Evolutionary conservation across 2,888 invertebrate genomes (phyloP).

Genomic region (Seira sanloemensis): DNA sequence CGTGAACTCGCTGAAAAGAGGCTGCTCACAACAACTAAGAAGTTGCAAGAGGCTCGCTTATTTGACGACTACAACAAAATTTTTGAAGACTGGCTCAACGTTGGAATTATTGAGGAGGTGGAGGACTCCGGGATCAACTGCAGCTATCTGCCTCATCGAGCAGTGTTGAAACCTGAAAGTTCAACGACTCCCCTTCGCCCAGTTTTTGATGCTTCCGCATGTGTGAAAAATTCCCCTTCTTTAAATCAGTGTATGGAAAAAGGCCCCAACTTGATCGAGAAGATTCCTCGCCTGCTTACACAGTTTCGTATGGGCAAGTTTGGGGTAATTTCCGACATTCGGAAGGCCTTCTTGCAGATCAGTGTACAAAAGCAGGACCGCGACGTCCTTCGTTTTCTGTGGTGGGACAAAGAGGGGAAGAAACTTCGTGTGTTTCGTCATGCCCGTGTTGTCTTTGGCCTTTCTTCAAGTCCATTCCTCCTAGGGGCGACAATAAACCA

Average conservation of each 20-base stretch:
- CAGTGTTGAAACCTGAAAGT: conserved; percentile 67
- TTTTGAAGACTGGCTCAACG: not conserved
- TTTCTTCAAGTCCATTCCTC: conserved; percentile 55
- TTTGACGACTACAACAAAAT: not conserved
- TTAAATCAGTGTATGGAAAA: conserved; percentile 70
- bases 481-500: conserved; percentile 71
- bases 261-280: conserved; percentile 66
- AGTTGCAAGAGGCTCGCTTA: not conserved
- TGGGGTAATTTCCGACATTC: conserved; percentile 34
- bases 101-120: not conserved
- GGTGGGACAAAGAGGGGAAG: conserved; percentile 32
- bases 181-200: conserved; percentile 69
- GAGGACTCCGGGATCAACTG: not conserved
- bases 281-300: conserved; percentile 49
- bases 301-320: conserved; percentile 15
- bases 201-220: conserved; percentile 71
- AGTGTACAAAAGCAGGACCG: conserved; percentile 1
- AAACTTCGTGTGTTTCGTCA: conserved; percentile 60
- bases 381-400: conserved; percentile 32
- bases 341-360: conserved; percentile 48
- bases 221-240: not conserved
- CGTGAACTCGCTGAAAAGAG: not conserved
- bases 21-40: not conserved
- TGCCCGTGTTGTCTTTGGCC: conserved; percentile 72
- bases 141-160: conserved; percentile 66